Conservation (phyloP, 1,140 invertebrate species). For the Dreissena polymorpha region DNA sequence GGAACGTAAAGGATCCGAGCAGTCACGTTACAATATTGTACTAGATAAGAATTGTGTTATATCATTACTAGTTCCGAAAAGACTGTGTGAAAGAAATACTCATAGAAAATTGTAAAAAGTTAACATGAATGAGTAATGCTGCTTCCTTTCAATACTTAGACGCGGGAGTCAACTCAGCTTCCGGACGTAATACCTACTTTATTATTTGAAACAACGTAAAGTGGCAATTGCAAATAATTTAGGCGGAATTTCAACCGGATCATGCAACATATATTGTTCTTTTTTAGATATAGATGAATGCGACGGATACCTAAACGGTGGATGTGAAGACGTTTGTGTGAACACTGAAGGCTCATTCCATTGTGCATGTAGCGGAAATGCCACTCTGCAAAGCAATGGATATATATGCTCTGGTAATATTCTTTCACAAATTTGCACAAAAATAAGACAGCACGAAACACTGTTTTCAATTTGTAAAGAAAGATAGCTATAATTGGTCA, state of each 20-base stretch:
- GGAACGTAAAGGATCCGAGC: too few species aligned
- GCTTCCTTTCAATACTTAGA: background rate
- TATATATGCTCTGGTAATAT: conserved; percentile 6
- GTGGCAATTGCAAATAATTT: background rate
- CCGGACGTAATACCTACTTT: background rate
- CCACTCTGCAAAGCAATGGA: background rate
- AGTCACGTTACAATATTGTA: too few species aligned
- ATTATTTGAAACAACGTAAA: background rate
- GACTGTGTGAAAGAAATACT: too few species aligned
- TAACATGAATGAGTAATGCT: background rate
- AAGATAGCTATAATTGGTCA: background rate
- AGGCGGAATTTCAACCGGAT: background rate
- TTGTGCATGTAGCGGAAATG: conserved; percentile 6
- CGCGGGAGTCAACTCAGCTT: background rate
- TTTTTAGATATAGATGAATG: conserved; percentile 31
- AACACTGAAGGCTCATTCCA: conserved; percentile 17
- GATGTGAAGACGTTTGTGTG: conserved; percentile 22
- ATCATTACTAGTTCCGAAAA: too few species aligned
- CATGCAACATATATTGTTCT: background rate
- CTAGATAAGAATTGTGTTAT: too few species aligned
- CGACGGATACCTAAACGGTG: conserved; percentile 21
- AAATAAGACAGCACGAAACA: background rate
- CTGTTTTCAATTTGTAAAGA: background rate
- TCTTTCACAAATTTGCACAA: background rate
- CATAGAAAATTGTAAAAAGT: background rate